Conservation (phyloP, 2,113 vertebrate genomes). For the Proteles cristata region DNA sequence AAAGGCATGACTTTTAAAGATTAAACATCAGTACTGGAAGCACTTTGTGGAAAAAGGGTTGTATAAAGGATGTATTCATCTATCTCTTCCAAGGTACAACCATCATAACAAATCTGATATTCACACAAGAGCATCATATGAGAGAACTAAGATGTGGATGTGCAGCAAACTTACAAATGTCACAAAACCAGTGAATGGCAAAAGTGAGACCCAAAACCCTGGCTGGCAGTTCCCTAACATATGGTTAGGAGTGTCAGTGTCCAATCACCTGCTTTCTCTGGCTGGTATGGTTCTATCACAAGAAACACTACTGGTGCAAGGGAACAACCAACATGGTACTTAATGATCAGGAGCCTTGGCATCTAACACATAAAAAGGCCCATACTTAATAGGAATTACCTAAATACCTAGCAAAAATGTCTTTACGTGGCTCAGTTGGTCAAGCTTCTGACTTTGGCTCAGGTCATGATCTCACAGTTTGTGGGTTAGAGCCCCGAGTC, state of each 20-base stretch:
- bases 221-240: neutral
- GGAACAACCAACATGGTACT: neutral
- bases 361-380: neutral
- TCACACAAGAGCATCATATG: neutral
- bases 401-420: neutral
- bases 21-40: neutral
- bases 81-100: neutral
- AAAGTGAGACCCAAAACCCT: neutral
- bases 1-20: neutral
- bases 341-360: neutral
- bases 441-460: too few species aligned
- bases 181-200: neutral
- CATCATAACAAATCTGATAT: neutral
- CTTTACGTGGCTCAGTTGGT: too few species aligned
- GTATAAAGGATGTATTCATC: neutral
- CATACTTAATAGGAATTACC: neutral
- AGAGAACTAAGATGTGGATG: neutral
- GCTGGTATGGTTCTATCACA: neutral
- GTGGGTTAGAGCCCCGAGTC: too few species aligned
- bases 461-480: too few species aligned
- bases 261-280: neutral
- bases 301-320: neutral
- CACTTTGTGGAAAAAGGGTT: neutral
- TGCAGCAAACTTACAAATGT: neutral
- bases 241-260: neutral